These are phyloP conservation scores for Petrocephalus microphthalmus DNA, from an alignment of 2,113 vertebrate species.

Conservation along the genomic window DNA sequence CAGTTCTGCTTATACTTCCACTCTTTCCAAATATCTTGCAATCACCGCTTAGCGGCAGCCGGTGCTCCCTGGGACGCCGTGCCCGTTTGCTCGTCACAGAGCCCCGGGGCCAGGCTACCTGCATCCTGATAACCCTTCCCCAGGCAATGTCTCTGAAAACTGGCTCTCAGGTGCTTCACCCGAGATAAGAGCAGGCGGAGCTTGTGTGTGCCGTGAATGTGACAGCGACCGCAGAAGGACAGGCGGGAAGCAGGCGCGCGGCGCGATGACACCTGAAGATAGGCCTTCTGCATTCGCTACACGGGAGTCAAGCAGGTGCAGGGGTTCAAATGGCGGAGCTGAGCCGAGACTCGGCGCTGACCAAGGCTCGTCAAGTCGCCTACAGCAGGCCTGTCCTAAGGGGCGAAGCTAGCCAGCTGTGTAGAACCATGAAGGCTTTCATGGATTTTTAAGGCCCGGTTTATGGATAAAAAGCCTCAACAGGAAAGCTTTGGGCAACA, in stretches of 20 bases:
- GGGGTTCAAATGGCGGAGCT: background rate
- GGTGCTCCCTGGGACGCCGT: background rate
- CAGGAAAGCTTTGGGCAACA: conserved; percentile 6
- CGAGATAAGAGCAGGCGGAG: background rate
- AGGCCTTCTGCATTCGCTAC: background rate
- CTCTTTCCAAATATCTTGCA: background rate
- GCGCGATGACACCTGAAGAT: background rate
- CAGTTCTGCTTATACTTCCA: background rate
- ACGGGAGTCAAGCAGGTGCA: background rate
- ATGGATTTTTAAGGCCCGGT: background rate
- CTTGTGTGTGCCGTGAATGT: background rate
- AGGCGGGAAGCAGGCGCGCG: background rate
- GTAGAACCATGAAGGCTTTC: background rate
- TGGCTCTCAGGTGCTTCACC: background rate
- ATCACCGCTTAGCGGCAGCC: background rate
- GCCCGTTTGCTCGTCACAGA: background rate
- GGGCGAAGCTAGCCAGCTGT: background rate
- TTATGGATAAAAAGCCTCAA: conserved; percentile 4
- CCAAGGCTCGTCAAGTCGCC: background rate
- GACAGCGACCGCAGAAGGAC: background rate
- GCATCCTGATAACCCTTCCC: background rate
- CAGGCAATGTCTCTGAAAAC: background rate
- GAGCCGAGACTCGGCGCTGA: background rate
- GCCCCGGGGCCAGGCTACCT: background rate
- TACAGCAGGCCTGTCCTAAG: background rate